These are phyloP conservation scores for Xylocampa areola DNA, from an alignment of 2,888 invertebrate species.

Conservation along the genomic window DNA sequence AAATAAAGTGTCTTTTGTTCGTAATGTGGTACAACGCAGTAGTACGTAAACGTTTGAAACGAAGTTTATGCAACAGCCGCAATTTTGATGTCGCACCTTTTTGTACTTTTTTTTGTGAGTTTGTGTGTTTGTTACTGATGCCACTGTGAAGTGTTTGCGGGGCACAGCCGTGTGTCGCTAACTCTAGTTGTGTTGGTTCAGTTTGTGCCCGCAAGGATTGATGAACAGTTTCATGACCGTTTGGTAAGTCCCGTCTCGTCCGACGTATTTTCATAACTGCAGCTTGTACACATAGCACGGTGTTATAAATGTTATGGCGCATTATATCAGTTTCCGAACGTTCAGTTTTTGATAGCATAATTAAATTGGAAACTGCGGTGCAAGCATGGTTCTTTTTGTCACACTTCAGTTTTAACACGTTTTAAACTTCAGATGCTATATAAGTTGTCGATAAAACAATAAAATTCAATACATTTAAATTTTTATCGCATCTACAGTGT, in stretches of 20 bases:
- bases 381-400: too few relatives aligned
- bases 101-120: slow-evolving; percentile 28
- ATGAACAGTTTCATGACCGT: slow-evolving; percentile 96
- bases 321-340: slow-evolving; percentile 18
- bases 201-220: slow-evolving; percentile 96
- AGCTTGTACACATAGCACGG: slow-evolving; percentile 57
- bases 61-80: slow-evolving; percentile 19
- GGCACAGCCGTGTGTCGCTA: slow-evolving; percentile 79
- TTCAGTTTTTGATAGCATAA: slow-evolving; percentile 31
- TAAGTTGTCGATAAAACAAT: too few relatives aligned
- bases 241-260: slow-evolving; percentile 92
- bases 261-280: slow-evolving; percentile 64
- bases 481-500: too few relatives aligned
- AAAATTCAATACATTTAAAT: too few relatives aligned
- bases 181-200: slow-evolving; percentile 91
- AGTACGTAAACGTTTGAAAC: slow-evolving; percentile 19
- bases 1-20: slow-evolving; percentile 27
- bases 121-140: slow-evolving; percentile 69
- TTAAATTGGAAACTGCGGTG: neutral
- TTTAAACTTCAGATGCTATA: too few relatives aligned
- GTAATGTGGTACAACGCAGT: slow-evolving; percentile 10
- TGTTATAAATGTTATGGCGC: slow-evolving; percentile 39
- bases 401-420: too few relatives aligned
- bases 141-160: slow-evolving; percentile 74
- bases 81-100: slow-evolving; percentile 28